Conservation (phyloP, 2,888 invertebrate genomes). For the Thymelicus sylvestris region DNA sequence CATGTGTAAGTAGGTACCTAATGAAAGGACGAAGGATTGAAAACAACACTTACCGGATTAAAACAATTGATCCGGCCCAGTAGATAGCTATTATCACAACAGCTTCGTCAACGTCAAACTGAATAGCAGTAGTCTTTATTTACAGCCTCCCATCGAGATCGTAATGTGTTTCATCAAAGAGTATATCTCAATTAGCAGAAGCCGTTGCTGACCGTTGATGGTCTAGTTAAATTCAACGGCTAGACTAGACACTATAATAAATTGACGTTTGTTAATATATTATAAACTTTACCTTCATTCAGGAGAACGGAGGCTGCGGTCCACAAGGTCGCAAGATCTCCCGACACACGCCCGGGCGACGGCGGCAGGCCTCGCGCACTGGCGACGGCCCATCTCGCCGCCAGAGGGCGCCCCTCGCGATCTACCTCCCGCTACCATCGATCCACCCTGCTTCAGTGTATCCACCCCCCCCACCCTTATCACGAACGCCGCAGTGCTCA, state of each 20-base stretch:
- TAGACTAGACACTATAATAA: background rate
- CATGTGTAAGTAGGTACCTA: too few relatives aligned
- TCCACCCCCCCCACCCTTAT: slow-evolving; percentile 47
- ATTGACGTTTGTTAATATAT: background rate
- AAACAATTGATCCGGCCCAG: background rate
- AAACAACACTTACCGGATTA: background rate
- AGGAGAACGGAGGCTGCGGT: slow-evolving; percentile 46
- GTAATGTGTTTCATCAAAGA: slow-evolving; percentile 4
- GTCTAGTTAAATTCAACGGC: background rate
- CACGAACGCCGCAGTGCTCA: slow-evolving; percentile 50
- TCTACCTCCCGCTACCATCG: slow-evolving; percentile 64
- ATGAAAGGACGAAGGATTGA: too few relatives aligned
- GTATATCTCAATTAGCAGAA: background rate
- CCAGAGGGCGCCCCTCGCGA: slow-evolving; percentile 56
- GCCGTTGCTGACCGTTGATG: background rate
- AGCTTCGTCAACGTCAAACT: slow-evolving; percentile 5
- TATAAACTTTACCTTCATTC: slow-evolving; percentile 53
- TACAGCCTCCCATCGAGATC: slow-evolving; percentile 16
- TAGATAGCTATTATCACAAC: background rate
- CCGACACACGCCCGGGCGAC: slow-evolving; percentile 60
- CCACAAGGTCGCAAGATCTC: slow-evolving; percentile 39
- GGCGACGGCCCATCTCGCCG: slow-evolving; percentile 50
- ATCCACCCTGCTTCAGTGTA: slow-evolving; percentile 63
- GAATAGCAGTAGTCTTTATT: slow-evolving; percentile 16
- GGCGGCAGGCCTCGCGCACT: slow-evolving; percentile 62